Evolutionary conservation across 2,888 invertebrate species (phyloP), one percentile per base, ranked within the genome.

Genomic region (Brachycybe producta): DNA sequence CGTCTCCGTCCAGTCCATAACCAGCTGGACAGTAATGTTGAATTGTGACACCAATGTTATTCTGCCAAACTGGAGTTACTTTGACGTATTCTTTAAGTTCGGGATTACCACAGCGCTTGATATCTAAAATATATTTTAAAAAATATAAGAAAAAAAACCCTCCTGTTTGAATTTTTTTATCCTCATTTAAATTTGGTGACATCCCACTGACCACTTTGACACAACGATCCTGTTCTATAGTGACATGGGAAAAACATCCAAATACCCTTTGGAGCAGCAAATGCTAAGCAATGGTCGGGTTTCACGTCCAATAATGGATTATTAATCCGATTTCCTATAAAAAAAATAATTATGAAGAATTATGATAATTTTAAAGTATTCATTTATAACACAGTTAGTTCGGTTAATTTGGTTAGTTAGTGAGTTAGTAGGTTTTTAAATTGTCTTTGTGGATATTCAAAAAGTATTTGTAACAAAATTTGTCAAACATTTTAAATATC

Each of bases 241-340:
- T 40, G 24, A 19, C 40, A 48, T 23, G 40, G 15, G 17, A 28
- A 15, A 5, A 15, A 13, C n/a, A 28, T 19, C 49, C 39, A 24
- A 15, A 47, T 27, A 8, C 47, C 47, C 5, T 27, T 38, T 8
- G 35, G 35, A 21, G 15, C 8, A 19, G 24, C 38, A n/a, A 47
- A 15, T 1, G n/a, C 49, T n/a, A 48, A 15, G 23, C 49, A 48
- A 4, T 48, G 19, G 32, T 48, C n/a, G n/a, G n/a, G n/a, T n/a
- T n/a, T n/a, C n/a, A n/a, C n/a, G 8, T 24, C 5, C 8, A n/a
- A n/a, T 4, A 28, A 39, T 48, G 17, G n/a, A 38, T 23, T n/a
- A n/a, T 21, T 32, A 8, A 8, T 13, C 2, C 2, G 26, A 27
- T 27, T n/a, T 39, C 19, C 21, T 13, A 39, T 3, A n/a, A 17